Evolutionary conservation across 2,113 vertebrate genomes (phyloP).

Genomic region (Phrynosoma platyrhinos): DNA sequence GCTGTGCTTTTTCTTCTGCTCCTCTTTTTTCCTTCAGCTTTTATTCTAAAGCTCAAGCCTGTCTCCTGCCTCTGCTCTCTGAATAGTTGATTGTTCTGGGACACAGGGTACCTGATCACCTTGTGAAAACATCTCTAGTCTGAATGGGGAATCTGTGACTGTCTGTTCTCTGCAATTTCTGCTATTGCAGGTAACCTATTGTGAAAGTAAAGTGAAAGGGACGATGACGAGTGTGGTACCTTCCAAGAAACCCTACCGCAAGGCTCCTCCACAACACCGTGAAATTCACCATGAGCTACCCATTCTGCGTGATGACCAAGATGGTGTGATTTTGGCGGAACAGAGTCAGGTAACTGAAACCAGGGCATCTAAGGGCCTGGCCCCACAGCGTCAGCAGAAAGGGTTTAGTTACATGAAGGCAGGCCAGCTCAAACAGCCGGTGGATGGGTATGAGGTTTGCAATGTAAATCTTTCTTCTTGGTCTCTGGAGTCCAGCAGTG

Average conservation of each 20-base stretch:
- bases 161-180: slow-evolving; percentile 58
- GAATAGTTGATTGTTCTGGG: slow-evolving; percentile 56
- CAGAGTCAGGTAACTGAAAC: slow-evolving; percentile 82
- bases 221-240: slow-evolving; percentile 89
- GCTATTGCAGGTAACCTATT: slow-evolving; percentile 63
- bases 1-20: slow-evolving; percentile 54
- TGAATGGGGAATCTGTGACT: slow-evolving; percentile 41
- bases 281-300: slow-evolving; percentile 85
- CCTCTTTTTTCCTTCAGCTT: slow-evolving; percentile 47
- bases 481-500: slow-evolving; percentile 77
- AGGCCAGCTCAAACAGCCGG: slow-evolving; percentile 64
- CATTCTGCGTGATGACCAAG: slow-evolving; percentile 77
- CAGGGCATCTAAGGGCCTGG: slow-evolving; percentile 64
- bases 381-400: slow-evolving; percentile 61
- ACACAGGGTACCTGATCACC: slow-evolving; percentile 29
- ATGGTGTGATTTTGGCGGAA: slow-evolving; percentile 76
- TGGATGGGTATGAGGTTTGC: slow-evolving; percentile 65
- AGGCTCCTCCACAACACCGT: slow-evolving; percentile 95
- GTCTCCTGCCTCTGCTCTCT: slow-evolving; percentile 47
- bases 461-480: slow-evolving; percentile 70
- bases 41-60: slow-evolving; percentile 53
- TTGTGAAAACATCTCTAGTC: slow-evolving; percentile 44
- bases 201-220: slow-evolving; percentile 52
- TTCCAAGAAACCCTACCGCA: slow-evolving; percentile 94
- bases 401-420: slow-evolving; percentile 69